Evolutionary conservation across 2,113 vertebrate species (phyloP).

Genomic region (Heterotilapia buettikoferi): DNA sequence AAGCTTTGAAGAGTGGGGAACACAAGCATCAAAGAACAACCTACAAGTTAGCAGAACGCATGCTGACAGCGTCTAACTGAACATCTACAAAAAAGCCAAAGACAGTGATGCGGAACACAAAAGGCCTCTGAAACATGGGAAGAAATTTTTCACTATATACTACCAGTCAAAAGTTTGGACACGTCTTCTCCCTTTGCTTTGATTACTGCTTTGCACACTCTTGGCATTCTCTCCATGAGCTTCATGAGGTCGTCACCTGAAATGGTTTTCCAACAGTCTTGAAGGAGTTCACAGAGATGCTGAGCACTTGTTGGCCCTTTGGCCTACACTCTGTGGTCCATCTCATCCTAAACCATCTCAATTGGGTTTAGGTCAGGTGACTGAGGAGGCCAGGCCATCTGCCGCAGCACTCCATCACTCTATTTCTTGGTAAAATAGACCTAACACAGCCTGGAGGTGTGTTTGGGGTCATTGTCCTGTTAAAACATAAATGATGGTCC

Average conservation of each 20-base stretch:
- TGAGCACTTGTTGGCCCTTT: background rate
- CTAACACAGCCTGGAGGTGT: background rate
- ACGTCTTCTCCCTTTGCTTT: background rate
- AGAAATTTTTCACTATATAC: background rate
- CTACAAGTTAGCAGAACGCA: background rate
- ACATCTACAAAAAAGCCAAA: background rate
- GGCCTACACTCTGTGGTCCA: background rate
- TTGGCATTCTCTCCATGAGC: background rate
- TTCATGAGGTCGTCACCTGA: background rate
- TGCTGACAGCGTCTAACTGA: background rate
- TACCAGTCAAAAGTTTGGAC: background rate
- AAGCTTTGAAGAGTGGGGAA: background rate
- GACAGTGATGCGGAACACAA: background rate
- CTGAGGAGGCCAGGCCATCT: background rate
- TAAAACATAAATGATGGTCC: background rate
- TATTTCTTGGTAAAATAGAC: accelerated
- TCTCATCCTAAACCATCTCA: background rate
- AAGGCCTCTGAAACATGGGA: background rate
- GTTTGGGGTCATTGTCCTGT: background rate
- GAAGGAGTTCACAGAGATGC: background rate
- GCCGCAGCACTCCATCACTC: background rate
- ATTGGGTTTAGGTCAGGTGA: background rate
- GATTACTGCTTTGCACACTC: accelerated
- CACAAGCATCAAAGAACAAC: background rate
- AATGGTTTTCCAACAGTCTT: background rate